Base-by-base conservation (phyloP, 2,113 vertebrate genomes). In the Ellobius talpinus region DNA sequence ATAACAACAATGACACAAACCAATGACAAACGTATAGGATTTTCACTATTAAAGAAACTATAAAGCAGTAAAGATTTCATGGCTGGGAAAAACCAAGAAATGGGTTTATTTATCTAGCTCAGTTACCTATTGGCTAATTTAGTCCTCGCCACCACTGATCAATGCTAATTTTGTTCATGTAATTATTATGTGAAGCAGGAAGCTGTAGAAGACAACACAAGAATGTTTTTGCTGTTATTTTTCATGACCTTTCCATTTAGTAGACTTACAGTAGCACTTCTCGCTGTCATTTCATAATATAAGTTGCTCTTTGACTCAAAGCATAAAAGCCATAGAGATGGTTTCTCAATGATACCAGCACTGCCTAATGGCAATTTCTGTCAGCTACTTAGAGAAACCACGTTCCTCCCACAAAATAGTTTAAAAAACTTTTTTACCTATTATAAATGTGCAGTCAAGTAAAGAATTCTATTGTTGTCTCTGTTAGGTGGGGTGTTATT, bases 1-100 rank as follows among this genome's bases (percentile, higher is more conserved):
- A 5, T 89, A 63, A 81, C 26, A 92, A 81, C 47, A 4, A 63
- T 7, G 26, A 6, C 61, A 14, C 66, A 94, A 89, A 93, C 79
- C 89, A 94, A 1, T 36, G 68, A 73, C 31, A 52, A 21, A 50
- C 1, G 77, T 8, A 42, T 87, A 31, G 45, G 77, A 72, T 42
- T 76, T 73, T 92, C 11, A 91, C 11, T 72, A 33, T 61, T 68
- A 92, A 94, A 95, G 36, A 87, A 66, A 92, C 66, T 10, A 52
- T 72, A 42, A 61, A 10, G 85, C 5, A 24, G 26, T 52, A 85
- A 94, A 87, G 5, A 50, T 63, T 90, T 52, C 26, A 76, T 86
- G 61, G 78, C 4, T 76, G 26, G 74, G 76, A 74, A 79, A 89
- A 93, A 88, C 70, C 70, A 70, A 77, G 26, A 12, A 90, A 90